These are phyloP conservation scores for Galagoides demidoff DNA, from an alignment of 2,797 vertebrate genomes.

Conservation along the genomic window DNA sequence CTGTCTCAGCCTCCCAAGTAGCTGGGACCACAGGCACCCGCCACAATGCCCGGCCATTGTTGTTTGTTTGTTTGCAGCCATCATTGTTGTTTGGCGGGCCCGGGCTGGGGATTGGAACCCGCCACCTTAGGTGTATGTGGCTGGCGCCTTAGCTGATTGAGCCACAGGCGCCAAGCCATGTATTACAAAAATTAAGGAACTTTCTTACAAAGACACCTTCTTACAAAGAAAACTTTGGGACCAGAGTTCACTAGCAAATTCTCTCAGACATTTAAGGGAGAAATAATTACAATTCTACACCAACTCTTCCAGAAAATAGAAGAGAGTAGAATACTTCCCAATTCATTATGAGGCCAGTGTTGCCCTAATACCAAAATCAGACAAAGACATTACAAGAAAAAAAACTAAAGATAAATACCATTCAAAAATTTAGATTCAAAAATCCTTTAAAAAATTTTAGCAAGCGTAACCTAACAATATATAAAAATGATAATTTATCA, in stretches of 20 bases:
- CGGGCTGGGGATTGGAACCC: too few species aligned
- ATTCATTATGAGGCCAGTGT: background rate
- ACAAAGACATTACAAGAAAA: constrained; percentile 4
- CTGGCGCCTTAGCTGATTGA: too few species aligned
- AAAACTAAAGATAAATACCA: background rate
- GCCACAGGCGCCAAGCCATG: too few species aligned
- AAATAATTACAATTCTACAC: constrained; percentile 48
- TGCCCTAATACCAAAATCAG: background rate
- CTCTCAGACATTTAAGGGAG: background rate
- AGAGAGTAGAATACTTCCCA: background rate
- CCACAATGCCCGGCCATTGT: too few species aligned
- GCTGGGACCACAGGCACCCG: too few species aligned
- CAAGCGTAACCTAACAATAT: background rate
- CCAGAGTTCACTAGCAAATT: background rate
- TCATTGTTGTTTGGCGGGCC: too few species aligned
- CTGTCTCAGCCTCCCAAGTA: too few species aligned
- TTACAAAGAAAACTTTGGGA: background rate
- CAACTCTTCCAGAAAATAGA: constrained; percentile 40
- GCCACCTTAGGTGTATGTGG: too few species aligned
- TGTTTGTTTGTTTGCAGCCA: too few species aligned
- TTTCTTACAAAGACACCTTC: background rate
- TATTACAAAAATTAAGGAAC: constrained; percentile 19
- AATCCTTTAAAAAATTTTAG: background rate
- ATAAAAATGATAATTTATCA: background rate
- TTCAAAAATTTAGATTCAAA: constrained; percentile 11